Evolutionary conservation across 2,888 invertebrate genomes (phyloP), one percentile per base, ranked within the genome.

Genomic region (Pollenia amentaria): DNA sequence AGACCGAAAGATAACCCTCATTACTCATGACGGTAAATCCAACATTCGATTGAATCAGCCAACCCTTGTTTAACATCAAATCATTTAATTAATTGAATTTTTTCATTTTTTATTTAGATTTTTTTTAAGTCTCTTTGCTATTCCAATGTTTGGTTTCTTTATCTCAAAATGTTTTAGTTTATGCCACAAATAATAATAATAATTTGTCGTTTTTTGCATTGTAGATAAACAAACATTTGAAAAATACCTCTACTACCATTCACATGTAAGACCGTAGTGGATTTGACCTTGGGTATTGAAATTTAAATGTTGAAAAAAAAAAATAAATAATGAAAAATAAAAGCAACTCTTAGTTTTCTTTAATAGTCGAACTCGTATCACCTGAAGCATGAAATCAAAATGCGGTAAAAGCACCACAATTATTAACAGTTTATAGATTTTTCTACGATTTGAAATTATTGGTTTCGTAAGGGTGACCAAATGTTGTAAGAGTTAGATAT

Each of bases 71-170:
- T 48, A 73, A 62, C 77, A 80, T 76, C 38, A 57, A 57, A 87
- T 75, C 80, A 80, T 46, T 84, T 84, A 87, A 87, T 80, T 87
- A 87, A 76, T 76, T 72, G 80, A 67, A 38, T 76, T 76, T 51
- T 46, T 69, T 55, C 12, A 29, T 65, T 84, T 60, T 75, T 86
- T 65, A 73, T 82, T 55, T 42, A 51, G 14, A 48, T 62, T 64
- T 55, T 55, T 48, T 57, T 78, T 11, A 14, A 64, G n/a, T 73
- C 29, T 14, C 14, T 72, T 65, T 60, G 38, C 65, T 60, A 42
- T 76, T 73, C 76, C 44, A 70, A 64, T 64, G 46, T 77, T 80
- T 72, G 69, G 70, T 77, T 48, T 18, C 62, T 75, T 69, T 62
- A 75, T 84, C 75, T 70, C 10, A 0, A 62, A 14, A 65, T 51